Conservation (phyloP, 2,797 vertebrate species). For the Peromyscus attwateri region DNA sequence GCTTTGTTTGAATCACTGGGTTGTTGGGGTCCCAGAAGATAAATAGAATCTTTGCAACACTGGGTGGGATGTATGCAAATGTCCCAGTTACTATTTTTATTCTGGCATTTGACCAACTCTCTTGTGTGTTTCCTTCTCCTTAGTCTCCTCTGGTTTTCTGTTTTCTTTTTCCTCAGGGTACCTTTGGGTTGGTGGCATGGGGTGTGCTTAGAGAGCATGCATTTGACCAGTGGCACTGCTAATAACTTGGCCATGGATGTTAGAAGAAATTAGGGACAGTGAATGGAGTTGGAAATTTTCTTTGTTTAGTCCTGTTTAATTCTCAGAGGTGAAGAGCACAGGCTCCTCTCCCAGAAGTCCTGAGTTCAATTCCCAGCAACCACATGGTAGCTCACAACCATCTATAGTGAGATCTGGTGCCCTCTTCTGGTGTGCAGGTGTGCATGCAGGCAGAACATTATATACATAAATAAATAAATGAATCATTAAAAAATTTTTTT, state of each 20-base stretch:
- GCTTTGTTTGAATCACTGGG: neutral
- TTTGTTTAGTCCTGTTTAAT: constrained; percentile 41
- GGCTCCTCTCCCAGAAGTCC: neutral
- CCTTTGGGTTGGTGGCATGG: neutral
- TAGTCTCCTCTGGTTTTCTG: constrained; percentile 18
- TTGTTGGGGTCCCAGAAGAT: neutral
- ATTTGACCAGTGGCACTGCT: neutral
- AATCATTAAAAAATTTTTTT: too few relatives aligned
- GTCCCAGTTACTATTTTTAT: neutral
- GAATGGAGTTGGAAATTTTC: constrained; percentile 10
- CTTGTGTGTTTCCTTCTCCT: neutral
- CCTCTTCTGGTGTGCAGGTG: too few relatives aligned
- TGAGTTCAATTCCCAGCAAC: too few relatives aligned
- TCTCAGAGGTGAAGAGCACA: neutral
- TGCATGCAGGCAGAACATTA: too few relatives aligned
- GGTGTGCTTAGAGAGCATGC: neutral
- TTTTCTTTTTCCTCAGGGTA: neutral
- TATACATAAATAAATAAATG: too few relatives aligned
- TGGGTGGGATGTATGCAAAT: neutral
- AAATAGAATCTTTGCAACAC: neutral
- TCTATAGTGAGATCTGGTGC: too few relatives aligned
- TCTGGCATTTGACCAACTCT: neutral
- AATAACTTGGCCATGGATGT: neutral
- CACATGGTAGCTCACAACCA: too few relatives aligned
- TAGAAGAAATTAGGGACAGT: constrained; percentile 23